Conservation (phyloP, 2,113 vertebrate genomes). For the Calcarius ornatus region DNA sequence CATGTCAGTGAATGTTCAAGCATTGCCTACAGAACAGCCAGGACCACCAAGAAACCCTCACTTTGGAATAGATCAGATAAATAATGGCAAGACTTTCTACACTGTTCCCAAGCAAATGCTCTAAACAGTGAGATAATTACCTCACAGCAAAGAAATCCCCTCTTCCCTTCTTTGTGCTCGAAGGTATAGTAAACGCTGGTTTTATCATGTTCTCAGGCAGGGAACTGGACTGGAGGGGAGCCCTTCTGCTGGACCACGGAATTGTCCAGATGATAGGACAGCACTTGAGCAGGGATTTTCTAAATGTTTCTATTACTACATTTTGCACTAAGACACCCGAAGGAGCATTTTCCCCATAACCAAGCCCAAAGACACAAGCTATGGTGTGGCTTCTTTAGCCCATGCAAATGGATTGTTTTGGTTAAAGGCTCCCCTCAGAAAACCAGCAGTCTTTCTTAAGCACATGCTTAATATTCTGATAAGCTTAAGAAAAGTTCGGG, state of each 20-base stretch:
- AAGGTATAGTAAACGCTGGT: not conserved
- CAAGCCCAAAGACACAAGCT: not conserved
- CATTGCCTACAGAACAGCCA: not conserved
- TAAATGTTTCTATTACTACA: not conserved
- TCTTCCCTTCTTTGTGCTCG: not conserved
- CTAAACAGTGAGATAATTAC: not conserved
- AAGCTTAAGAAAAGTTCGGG: not conserved
- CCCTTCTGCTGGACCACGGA: not conserved
- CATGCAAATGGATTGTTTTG: not conserved
- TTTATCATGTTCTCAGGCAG: not conserved
- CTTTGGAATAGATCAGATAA: not conserved
- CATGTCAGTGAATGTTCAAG: fast-evolving
- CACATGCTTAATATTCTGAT: not conserved
- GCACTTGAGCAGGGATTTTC: not conserved
- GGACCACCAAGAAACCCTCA: not conserved
- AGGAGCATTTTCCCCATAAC: not conserved
- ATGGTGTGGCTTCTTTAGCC: not conserved
- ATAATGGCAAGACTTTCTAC: not conserved
- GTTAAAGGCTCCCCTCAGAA: not conserved
- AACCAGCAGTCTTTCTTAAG: not conserved
- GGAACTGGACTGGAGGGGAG: not conserved
- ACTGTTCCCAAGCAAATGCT: not conserved
- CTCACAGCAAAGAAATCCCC: not conserved
- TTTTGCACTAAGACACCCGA: not conserved
- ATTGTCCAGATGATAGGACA: not conserved